These are phyloP conservation scores for Harmothoe impar DNA, from an alignment of 2,888 invertebrate genomes.

Conservation along the genomic window DNA sequence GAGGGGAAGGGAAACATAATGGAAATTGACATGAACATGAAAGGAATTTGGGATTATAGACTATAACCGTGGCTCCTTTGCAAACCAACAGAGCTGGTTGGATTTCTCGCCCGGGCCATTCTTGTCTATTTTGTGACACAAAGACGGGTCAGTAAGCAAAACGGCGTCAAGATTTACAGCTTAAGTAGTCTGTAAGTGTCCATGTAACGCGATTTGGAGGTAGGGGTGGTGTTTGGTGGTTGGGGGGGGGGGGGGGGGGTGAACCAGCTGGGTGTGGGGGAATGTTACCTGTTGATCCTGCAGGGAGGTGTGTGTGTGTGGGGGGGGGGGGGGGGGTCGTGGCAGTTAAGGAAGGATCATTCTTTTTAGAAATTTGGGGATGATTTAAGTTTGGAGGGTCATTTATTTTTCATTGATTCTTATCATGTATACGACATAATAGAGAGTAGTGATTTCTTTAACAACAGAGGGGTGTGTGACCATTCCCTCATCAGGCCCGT, in stretches of 20 bases:
- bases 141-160: background rate
- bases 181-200: constrained; percentile 4
- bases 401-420: too few relatives aligned
- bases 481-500: too few relatives aligned
- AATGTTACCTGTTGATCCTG: background rate
- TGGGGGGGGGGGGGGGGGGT: background rate
- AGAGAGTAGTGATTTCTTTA: too few relatives aligned
- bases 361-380: too few relatives aligned
- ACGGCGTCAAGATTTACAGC: background rate
- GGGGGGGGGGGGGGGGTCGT: too few relatives aligned
- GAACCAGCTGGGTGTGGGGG: background rate
- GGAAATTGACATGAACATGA: background rate
- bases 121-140: constrained; percentile 23
- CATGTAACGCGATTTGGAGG: background rate
- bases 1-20: background rate
- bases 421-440: too few relatives aligned
- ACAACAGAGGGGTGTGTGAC: too few relatives aligned
- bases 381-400: too few relatives aligned
- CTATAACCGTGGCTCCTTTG: background rate
- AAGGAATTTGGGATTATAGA: constrained; percentile 29
- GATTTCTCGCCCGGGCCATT: background rate
- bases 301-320: background rate
- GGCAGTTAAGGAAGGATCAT: too few relatives aligned
- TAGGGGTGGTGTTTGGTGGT: background rate
- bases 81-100: background rate